These are phyloP conservation scores for Eupelmus urozonus DNA, from an alignment of 2,888 invertebrate genomes.

Conservation along the genomic window DNA sequence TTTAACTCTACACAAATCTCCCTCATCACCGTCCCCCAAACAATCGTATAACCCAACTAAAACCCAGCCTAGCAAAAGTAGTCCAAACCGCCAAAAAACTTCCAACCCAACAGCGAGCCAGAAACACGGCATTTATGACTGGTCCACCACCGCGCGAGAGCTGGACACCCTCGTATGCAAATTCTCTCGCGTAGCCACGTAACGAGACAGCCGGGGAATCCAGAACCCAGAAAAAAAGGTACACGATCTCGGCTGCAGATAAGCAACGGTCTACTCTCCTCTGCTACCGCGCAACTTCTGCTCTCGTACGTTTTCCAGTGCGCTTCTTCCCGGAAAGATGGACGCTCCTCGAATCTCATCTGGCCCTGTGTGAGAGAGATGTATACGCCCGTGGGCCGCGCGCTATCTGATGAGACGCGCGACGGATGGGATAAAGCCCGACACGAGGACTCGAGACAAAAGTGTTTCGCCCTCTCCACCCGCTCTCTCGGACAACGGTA, in stretches of 20 bases:
- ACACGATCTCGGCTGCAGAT: conserved; percentile 71
- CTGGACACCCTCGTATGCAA: conserved; percentile 43
- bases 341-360: conserved; percentile 68
- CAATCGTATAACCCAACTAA: too few species aligned
- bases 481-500: background rate
- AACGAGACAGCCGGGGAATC: conserved; percentile 63
- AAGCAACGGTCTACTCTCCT: too few species aligned
- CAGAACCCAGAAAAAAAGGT: conserved; percentile 58
- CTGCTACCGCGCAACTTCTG: conserved; percentile 64
- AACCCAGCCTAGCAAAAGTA: too few species aligned
- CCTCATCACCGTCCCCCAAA: too few species aligned
- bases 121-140: too few species aligned
- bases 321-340: conserved; percentile 70
- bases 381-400: conserved; percentile 32
- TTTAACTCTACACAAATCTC: too few species aligned
- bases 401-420: conserved; percentile 53
- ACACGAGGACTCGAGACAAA: conserved; percentile 11
- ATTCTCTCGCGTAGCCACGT: conserved; percentile 57
- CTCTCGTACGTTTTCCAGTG: conserved; percentile 63
- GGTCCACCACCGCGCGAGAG: too few species aligned
- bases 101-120: background rate
- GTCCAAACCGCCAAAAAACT: too few species aligned
- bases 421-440: background rate
- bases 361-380: conserved; percentile 58
- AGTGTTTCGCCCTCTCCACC: conserved; percentile 17